Conservation (phyloP, 2,797 vertebrate species). For the Hippopotamyrus pictus region DNA sequence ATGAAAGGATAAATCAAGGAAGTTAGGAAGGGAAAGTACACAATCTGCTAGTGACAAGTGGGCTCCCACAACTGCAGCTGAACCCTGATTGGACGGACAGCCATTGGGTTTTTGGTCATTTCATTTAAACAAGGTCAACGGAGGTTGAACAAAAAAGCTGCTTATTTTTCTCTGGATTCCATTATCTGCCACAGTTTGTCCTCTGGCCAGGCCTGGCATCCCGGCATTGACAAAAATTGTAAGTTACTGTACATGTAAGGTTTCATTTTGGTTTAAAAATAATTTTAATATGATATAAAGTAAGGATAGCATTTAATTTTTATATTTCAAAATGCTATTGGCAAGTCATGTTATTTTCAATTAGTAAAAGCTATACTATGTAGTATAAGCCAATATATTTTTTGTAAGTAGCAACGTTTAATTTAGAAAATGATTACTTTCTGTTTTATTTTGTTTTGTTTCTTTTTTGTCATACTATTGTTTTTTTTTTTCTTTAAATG, state of each 20-base stretch:
- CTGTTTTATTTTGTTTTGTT: neutral
- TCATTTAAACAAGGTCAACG: neutral
- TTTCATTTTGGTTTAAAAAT: neutral
- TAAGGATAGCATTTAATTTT: neutral
- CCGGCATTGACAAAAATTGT: neutral
- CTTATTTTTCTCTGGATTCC: neutral
- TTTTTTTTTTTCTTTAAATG: neutral
- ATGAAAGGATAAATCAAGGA: neutral
- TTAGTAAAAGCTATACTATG: neutral
- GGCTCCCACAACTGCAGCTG: neutral
- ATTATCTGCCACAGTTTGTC: neutral
- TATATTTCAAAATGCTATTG: neutral
- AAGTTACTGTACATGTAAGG: neutral
- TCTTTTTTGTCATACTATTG: neutral
- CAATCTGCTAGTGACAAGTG: neutral
- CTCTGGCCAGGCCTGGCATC: neutral
- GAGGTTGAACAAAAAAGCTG: neutral
- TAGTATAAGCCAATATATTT: neutral
- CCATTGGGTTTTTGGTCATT: neutral
- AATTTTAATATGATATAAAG: neutral
- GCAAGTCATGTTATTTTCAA: neutral
- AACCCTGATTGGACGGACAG: neutral
- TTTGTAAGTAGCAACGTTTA: neutral
- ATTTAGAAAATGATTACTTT: constrained; percentile 3
- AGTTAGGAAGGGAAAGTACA: neutral